These are phyloP conservation scores for Poeciliopsis turneri DNA, from an alignment of 2,797 vertebrate species.

Conservation along the genomic window DNA sequence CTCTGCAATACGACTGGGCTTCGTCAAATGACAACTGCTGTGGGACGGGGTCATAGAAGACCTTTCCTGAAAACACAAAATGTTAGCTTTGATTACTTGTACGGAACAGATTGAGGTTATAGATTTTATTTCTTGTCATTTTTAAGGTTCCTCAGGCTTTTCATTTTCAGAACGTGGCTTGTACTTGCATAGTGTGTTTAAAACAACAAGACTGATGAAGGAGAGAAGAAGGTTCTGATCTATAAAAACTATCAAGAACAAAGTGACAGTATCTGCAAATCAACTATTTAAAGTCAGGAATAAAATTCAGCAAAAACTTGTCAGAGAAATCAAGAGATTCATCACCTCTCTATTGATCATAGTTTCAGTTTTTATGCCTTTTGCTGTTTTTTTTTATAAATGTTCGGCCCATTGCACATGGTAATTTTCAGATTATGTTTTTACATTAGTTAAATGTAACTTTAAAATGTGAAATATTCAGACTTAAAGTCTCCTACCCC, in stretches of 20 bases:
- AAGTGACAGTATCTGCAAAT: not conserved
- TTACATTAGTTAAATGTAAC: not conserved
- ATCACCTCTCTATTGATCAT: not conserved
- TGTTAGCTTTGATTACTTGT: slow-evolving; percentile 5
- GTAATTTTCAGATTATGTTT: not conserved
- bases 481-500: not conserved
- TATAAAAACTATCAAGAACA: not conserved
- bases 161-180: not conserved
- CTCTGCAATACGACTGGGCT: slow-evolving; percentile 82
- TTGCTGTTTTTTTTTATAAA: not conserved
- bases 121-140: too few relatives aligned
- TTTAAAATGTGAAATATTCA: not conserved
- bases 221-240: not conserved
- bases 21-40: slow-evolving; percentile 85
- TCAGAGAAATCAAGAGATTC: not conserved
- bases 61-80: slow-evolving; percentile 80
- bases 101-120: not conserved
- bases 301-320: not conserved
- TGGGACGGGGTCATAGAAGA: slow-evolving; percentile 83
- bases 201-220: not conserved
- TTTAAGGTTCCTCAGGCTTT: not conserved
- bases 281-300: not conserved
- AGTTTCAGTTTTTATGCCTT: not conserved
- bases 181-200: not conserved
- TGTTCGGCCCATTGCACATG: too few relatives aligned